Percentiles rank a stretch among this genome's conserved stretches.
These are phyloP conservation scores for Pseudomyrmex cubaensis DNA, from an alignment of 1,140 invertebrate genomes.

Conservation along the genomic window DNA sequence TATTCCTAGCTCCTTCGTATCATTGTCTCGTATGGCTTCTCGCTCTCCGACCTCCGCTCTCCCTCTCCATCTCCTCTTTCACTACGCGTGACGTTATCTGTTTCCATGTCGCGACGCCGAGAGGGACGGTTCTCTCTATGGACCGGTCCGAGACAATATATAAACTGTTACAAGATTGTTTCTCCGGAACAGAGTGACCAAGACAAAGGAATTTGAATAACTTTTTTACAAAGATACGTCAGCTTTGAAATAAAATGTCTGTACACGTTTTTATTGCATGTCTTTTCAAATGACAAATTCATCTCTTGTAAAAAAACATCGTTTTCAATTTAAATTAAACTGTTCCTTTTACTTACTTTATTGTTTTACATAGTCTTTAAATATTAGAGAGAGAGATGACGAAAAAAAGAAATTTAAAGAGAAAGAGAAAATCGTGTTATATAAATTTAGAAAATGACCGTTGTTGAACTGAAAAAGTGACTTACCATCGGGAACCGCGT, in stretches of 20 bases:
- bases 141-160: background rate
- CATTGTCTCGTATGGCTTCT: slow-evolving; percentile 53
- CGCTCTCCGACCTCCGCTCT: slow-evolving; percentile 31
- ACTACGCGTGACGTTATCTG: slow-evolving; percentile 47
- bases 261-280: too few relatives aligned
- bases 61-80: background rate
- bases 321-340: too few relatives aligned
- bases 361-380: too few relatives aligned
- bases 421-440: background rate
- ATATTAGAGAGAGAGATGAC: too few relatives aligned
- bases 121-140: slow-evolving; percentile 27
- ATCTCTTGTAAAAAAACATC: too few relatives aligned
- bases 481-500: slow-evolving; percentile 96
- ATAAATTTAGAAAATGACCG: background rate
- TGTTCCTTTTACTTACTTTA: too few relatives aligned
- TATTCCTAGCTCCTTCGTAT: slow-evolving; percentile 56
- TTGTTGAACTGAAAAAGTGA: slow-evolving; percentile 29
- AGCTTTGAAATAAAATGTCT: background rate
- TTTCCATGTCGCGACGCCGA: slow-evolving; percentile 24
- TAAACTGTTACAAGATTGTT: slow-evolving; percentile 22
- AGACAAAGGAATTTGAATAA: background rate
- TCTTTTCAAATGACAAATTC: too few relatives aligned
- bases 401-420: too few relatives aligned
- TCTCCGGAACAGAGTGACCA: background rate
- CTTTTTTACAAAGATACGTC: background rate